Conservation (phyloP, 2,797 vertebrate species). For the Pagetopsis macropterus region DNA sequence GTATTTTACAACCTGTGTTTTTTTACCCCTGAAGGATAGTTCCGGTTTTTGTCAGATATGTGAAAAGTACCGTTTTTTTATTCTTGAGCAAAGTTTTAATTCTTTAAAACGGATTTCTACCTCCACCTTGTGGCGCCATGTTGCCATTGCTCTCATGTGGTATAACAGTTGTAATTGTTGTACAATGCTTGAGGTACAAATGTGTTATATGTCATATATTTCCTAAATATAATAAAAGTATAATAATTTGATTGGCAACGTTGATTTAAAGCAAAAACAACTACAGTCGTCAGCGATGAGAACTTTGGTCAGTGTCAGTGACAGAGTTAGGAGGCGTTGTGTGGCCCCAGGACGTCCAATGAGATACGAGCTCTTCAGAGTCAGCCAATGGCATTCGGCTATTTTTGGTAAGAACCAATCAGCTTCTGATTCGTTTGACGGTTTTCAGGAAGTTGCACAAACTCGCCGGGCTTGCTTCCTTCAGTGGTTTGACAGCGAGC, state of each 20-base stretch:
- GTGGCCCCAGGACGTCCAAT: conserved; percentile 41
- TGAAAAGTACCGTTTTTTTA: not conserved
- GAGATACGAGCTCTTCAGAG: not conserved
- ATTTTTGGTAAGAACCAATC: conserved; percentile 48
- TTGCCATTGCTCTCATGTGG: conserved; percentile 20
- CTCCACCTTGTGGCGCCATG: conserved; percentile 55
- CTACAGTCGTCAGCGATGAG: not conserved
- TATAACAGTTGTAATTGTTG: not conserved
- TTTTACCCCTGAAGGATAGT: not conserved
- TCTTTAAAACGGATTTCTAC: conserved; percentile 27
- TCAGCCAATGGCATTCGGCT: conserved; percentile 36
- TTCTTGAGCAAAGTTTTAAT: not conserved
- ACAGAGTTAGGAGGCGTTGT: not conserved
- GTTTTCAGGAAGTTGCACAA: conserved; percentile 44
- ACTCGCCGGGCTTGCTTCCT: not conserved
- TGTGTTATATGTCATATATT: not conserved
- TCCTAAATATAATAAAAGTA: not conserved
- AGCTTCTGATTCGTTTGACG: not conserved
- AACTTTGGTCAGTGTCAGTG: not conserved
- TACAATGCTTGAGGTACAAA: not conserved
- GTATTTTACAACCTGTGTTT: not conserved
- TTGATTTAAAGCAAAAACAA: not conserved
- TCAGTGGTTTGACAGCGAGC: conserved; percentile 40
- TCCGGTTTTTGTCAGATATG: not conserved
- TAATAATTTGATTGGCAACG: accelerated